These are phyloP conservation scores for Melanocharis versteri DNA, from an alignment of 2,113 vertebrate species.

Conservation along the genomic window DNA sequence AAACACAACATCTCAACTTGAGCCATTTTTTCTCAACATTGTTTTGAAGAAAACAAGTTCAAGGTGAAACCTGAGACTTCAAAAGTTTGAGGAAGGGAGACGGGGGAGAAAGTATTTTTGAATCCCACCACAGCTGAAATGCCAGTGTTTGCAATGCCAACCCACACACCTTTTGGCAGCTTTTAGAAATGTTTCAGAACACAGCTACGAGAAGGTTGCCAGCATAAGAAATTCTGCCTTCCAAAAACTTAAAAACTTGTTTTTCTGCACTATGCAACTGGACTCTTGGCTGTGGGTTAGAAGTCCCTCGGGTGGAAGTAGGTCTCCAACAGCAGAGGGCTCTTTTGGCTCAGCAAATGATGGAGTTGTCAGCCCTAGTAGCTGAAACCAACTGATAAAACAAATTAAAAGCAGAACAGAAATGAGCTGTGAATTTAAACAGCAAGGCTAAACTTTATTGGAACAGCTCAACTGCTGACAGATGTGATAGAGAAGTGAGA, in stretches of 20 bases:
- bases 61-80: not conserved
- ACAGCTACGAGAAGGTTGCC: not conserved
- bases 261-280: not conserved
- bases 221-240: not conserved
- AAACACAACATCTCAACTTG: not conserved
- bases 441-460: not conserved
- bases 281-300: not conserved
- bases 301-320: not conserved
- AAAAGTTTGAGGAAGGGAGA: not conserved
- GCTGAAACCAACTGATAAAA: not conserved
- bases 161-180: not conserved
- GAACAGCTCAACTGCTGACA: not conserved
- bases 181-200: not conserved
- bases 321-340: conserved; percentile 23
- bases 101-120: not conserved
- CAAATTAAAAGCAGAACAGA: not conserved
- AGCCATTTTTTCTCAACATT: not conserved
- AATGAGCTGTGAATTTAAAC: not conserved
- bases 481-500: not conserved
- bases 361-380: not conserved
- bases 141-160: not conserved
- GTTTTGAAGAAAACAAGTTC: not conserved
- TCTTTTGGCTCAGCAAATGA: conserved; percentile 21
- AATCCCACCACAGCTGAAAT: not conserved
- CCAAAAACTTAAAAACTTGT: not conserved